phyloP scores from a whole-genome alignment of 2,888 invertebrate genomes.

The Lasioglossum figueresi region DNA sequence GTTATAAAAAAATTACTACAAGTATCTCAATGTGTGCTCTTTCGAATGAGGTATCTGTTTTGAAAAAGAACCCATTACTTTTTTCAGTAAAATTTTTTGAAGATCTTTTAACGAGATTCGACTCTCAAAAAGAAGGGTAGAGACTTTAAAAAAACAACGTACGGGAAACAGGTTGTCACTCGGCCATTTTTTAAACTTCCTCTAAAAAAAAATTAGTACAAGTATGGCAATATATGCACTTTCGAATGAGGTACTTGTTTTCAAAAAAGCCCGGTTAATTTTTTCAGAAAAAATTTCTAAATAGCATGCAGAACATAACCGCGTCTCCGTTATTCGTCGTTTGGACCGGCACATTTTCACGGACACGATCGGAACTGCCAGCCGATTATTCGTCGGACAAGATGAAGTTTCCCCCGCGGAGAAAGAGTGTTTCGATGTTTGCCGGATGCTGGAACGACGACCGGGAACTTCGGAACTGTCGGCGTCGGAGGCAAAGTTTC shows the following conservation, averaged over 20 bases:
- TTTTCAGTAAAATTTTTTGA: background rate
- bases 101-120: background rate
- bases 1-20: too few relatives aligned
- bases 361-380: background rate
- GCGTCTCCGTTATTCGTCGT: background rate
- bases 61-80: background rate
- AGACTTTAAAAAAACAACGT: background rate
- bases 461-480: slow-evolving; percentile 32
- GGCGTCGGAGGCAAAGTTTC: slow-evolving; percentile 10
- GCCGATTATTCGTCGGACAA: slow-evolving; percentile 1
- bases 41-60: too few relatives aligned
- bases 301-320: background rate
- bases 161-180: background rate
- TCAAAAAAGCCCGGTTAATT: fast-evolving
- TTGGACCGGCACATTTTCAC: background rate
- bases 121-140: fast-evolving
- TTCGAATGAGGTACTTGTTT: background rate
- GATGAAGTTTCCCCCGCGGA: background rate
- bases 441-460: slow-evolving; percentile 27
- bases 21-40: too few relatives aligned
- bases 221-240: background rate
- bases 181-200: background rate
- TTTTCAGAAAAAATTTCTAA: background rate
- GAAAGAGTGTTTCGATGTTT: slow-evolving; percentile 53
- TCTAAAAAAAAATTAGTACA: background rate